Evolutionary conservation across 2,888 invertebrate species (phyloP).

Genomic region (Papilio demoleus): DNA sequence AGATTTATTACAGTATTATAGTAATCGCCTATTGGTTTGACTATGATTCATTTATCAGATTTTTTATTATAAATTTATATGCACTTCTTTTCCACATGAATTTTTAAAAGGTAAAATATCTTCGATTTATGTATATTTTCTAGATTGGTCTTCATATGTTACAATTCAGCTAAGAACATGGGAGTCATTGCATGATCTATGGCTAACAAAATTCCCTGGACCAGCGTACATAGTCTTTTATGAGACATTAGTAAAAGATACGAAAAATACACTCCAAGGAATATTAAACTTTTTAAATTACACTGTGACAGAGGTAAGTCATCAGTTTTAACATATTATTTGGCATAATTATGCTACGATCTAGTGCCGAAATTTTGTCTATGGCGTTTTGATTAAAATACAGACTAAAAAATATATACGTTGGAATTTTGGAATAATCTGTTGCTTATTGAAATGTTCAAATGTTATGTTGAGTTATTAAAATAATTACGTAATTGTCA

Average conservation of each 20-base stretch:
- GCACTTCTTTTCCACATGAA: too few species aligned
- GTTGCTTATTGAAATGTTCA: too few species aligned
- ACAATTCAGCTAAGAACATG: constrained; percentile 85
- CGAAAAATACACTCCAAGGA: constrained; percentile 82
- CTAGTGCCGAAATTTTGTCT: not conserved
- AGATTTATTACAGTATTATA: too few species aligned
- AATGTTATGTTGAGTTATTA: not conserved
- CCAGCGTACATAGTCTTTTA: constrained; percentile 88
- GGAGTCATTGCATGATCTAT: constrained; percentile 87
- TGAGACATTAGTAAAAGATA: constrained; percentile 85
- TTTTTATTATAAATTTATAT: too few species aligned
- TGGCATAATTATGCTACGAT: not conserved
- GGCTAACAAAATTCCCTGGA: constrained; percentile 88
- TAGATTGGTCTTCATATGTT: constrained; percentile 90
- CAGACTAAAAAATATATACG: too few species aligned
- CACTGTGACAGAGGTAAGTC: constrained; percentile 78
- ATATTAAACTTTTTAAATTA: constrained; percentile 84
- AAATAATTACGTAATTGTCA: not conserved
- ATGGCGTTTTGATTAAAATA: too few species aligned
- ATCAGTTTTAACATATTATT: not conserved
- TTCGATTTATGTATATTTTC: too few species aligned
- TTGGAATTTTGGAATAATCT: too few species aligned
- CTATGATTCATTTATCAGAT: too few species aligned
- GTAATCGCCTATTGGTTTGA: too few species aligned
- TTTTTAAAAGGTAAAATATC: too few species aligned